Evolutionary conservation across 2,113 vertebrate species (phyloP).

Genomic region (Hippopotamus amphibius): DNA sequence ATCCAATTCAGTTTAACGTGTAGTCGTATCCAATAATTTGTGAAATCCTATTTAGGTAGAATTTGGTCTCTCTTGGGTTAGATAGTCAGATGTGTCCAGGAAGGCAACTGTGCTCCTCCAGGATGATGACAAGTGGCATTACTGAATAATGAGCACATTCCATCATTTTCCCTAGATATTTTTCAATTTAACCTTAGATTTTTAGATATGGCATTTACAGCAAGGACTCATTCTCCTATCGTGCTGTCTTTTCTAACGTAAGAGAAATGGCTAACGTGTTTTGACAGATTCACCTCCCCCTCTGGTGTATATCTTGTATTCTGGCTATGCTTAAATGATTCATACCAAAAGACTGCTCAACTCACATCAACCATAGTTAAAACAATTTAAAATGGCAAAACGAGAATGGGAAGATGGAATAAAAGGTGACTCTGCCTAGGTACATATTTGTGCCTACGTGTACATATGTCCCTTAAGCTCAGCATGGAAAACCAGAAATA

Average conservation of each 20-base stretch:
- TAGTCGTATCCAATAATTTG: not conserved
- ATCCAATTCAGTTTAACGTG: not conserved
- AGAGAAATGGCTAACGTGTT: constrained; percentile 38
- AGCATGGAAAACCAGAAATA: constrained; percentile 14
- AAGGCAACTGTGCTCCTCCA: not conserved
- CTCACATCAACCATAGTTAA: constrained; percentile 60
- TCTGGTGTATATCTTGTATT: not conserved
- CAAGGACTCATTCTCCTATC: constrained; percentile 21
- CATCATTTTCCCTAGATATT: not conserved
- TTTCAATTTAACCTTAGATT: not conserved
- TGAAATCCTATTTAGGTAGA: not conserved
- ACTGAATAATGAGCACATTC: constrained; percentile 19
- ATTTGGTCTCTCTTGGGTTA: not conserved
- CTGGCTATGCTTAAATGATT: not conserved
- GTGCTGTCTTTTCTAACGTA: not conserved
- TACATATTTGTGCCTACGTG: not conserved
- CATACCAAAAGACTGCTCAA: constrained; percentile 58
- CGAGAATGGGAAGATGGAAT: constrained; percentile 71
- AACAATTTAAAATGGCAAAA: constrained; percentile 82
- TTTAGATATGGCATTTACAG: not conserved
- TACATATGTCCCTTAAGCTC: not conserved
- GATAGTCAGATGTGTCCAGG: not conserved
- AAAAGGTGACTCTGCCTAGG: constrained; percentile 23
- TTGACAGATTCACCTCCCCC: not conserved
- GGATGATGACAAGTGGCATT: not conserved